These are phyloP conservation scores for Ellobius talpinus DNA, from an alignment of 2,113 vertebrate genomes.

Conservation along the genomic window DNA sequence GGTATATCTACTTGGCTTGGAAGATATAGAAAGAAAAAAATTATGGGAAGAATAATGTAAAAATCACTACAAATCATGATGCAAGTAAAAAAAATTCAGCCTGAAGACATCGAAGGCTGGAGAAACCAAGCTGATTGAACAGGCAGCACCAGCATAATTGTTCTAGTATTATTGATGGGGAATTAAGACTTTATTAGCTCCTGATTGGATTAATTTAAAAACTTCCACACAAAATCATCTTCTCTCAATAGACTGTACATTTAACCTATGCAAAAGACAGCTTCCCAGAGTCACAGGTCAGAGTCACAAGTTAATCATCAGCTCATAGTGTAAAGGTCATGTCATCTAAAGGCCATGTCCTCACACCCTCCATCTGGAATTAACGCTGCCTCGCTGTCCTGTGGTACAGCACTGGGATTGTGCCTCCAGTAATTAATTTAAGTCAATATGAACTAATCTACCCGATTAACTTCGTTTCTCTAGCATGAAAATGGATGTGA, in stretches of 20 bases:
- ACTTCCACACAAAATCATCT: background rate
- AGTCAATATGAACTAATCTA: background rate
- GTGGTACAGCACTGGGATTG: background rate
- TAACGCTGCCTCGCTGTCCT: background rate
- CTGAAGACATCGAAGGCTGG: background rate
- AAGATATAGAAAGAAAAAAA: background rate
- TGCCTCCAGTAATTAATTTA: constrained; percentile 21
- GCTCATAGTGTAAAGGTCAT: background rate
- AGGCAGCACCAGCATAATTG: background rate
- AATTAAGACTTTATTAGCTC: constrained; percentile 10
- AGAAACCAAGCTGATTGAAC: background rate
- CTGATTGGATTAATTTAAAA: constrained; percentile 35
- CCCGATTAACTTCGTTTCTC: background rate
- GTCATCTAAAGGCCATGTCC: background rate
- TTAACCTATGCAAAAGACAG: background rate
- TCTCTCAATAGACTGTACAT: background rate
- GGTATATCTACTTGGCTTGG: background rate
- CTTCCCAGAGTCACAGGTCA: background rate
- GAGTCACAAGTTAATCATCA: background rate
- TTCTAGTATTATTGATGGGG: background rate
- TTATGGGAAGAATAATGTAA: background rate
- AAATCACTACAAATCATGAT: background rate
- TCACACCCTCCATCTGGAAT: background rate
- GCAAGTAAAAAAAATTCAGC: background rate
- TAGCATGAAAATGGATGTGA: background rate